Evolutionary conservation across 92 coral and sea anemone species (phyloP).

Genomic region (Actinernus sp.): DNA sequence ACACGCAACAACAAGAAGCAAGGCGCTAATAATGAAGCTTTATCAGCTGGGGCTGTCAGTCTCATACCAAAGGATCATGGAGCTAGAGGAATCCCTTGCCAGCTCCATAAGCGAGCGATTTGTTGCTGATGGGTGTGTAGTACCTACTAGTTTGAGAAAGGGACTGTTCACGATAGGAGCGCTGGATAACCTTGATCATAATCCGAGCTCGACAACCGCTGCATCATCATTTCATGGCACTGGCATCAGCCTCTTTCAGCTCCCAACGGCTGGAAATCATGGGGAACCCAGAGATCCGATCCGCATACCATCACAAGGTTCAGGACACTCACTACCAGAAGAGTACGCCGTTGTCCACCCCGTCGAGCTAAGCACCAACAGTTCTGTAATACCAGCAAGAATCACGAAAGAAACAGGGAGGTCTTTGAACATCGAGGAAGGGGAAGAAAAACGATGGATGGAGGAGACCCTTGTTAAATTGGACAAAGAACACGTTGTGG

Average conservation of each 20-base stretch:
- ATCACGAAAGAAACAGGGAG: slow-evolving; percentile 35
- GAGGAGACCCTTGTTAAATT: slow-evolving; percentile 23
- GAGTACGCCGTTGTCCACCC: slow-evolving; percentile 70
- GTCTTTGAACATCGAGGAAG: too few species aligned
- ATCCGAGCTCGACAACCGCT: slow-evolving; percentile 70
- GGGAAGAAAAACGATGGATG: too few species aligned
- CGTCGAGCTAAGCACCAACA: slow-evolving; percentile 58
- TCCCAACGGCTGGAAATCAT: slow-evolving; percentile 30
- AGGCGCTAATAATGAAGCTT: slow-evolving; percentile 41
- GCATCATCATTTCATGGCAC: slow-evolving; percentile 70
- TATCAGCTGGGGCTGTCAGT: slow-evolving; percentile 57
- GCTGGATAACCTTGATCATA: slow-evolving; percentile 59
- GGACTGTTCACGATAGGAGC: slow-evolving; percentile 59
- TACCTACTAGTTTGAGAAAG: slow-evolving; percentile 40
- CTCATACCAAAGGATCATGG: slow-evolving; percentile 61
- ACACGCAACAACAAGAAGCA: slow-evolving; percentile 59
- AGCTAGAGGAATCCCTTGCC: slow-evolving; percentile 53
- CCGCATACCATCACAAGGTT: slow-evolving; percentile 56
- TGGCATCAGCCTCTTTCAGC: slow-evolving; percentile 67
- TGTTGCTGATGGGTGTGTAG: slow-evolving; percentile 39
- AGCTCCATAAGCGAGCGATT: slow-evolving; percentile 44
- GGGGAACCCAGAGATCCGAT: slow-evolving; percentile 36
- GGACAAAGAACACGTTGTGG: neutral
- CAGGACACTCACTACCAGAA: slow-evolving; percentile 61
- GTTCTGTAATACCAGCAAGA: slow-evolving; percentile 41